A percentile compares a stretch with the other conserved stretches of the same genome.
Conservation (phyloP, 2,113 vertebrate species). For the Panthera uncia region DNA sequence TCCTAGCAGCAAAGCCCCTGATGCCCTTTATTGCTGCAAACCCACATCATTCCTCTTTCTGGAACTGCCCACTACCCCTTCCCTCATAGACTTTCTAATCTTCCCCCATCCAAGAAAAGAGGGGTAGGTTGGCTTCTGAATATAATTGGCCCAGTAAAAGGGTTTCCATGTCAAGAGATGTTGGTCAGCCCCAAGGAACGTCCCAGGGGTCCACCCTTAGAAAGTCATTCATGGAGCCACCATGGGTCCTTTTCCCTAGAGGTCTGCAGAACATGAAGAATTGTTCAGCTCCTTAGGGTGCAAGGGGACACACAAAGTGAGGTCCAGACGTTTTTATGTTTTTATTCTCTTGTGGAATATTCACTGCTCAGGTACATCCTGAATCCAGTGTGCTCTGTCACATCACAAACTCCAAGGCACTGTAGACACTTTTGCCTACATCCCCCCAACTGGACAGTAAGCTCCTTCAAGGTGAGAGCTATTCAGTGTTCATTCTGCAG, state of each 20-base stretch:
- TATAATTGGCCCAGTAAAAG: neutral
- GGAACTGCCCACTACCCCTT: neutral
- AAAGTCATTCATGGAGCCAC: neutral
- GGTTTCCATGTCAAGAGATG: neutral
- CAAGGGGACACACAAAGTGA: fast-evolving
- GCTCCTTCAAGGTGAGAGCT: too few species aligned
- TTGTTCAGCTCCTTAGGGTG: too few species aligned
- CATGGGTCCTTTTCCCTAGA: neutral
- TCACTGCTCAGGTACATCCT: fast-evolving
- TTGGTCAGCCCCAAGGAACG: neutral
- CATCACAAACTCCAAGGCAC: neutral
- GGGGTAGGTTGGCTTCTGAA: neutral
- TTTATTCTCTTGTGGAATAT: neutral
- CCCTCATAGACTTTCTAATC: neutral
- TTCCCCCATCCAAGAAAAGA: neutral
- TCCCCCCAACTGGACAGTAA: neutral
- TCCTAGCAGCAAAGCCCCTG: neutral
- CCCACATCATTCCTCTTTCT: neutral
- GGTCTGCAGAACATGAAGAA: neutral
- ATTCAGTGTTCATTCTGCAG: neutral
- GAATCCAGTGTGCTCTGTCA: neutral
- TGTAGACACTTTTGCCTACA: neutral
- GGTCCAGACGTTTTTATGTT: fast-evolving
- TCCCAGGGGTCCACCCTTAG: neutral
- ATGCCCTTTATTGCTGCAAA: neutral